phyloP scores from a whole-genome alignment of 2,888 invertebrate genomes.

The Xanthorhoe spadicearia region DNA sequence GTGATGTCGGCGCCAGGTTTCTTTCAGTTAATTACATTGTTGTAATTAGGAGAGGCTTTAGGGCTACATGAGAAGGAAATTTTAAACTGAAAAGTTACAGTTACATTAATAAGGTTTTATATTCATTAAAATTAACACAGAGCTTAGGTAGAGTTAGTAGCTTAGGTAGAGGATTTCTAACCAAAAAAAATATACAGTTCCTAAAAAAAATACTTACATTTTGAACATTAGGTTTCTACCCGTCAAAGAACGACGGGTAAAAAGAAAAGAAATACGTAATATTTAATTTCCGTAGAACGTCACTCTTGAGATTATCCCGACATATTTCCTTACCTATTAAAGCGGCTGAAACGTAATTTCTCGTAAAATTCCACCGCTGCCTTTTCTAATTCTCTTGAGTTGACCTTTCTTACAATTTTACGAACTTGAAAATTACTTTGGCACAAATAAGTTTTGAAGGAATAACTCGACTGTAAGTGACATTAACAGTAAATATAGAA shows the following conservation, averaged over 20 bases:
- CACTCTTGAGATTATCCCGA: slow-evolving; percentile 2
- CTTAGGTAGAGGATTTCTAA: too few species aligned
- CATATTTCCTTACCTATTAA: slow-evolving; percentile 7
- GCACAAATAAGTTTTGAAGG: background rate
- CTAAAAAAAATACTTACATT: too few species aligned
- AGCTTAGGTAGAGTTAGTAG: background rate
- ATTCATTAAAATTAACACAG: too few species aligned
- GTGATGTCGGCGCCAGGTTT: slow-evolving; percentile 26
- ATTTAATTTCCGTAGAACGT: background rate
- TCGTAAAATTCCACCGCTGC: slow-evolving; percentile 9
- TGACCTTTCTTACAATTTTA: slow-evolving; percentile 36
- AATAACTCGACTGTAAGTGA: background rate
- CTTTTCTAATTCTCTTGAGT: slow-evolving; percentile 27
- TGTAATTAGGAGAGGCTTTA: slow-evolving; percentile 20
- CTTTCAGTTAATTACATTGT: slow-evolving; percentile 28
- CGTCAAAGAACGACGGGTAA: background rate
- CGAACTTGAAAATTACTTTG: slow-evolving; percentile 24
- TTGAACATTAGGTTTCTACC: background rate
- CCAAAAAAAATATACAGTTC: too few species aligned
- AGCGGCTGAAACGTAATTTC: slow-evolving; percentile 14
- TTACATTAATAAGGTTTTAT: background rate
- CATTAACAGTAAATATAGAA: too few species aligned
- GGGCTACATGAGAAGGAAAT: background rate
- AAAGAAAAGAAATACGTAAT: background rate
- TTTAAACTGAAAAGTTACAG: background rate